A percentile compares a stretch with the other conserved stretches of the same genome.
These are phyloP conservation scores for Lagopus muta DNA, from an alignment of 2,113 vertebrate genomes.

Conservation along the genomic window DNA sequence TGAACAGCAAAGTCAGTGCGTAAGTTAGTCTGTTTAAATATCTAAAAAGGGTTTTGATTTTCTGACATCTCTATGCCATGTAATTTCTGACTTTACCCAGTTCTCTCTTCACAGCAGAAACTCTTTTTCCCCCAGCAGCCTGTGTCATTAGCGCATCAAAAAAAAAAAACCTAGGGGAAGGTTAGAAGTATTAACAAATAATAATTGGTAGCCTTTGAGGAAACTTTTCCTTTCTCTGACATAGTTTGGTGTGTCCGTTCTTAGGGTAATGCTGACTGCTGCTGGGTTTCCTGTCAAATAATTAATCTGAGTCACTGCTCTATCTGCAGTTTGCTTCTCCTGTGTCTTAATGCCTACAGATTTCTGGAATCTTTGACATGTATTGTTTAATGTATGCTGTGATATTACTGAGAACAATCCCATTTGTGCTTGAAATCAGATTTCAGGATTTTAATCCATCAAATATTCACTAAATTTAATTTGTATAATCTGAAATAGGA, in stretches of 20 bases:
- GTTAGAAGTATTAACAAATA: slow-evolving; percentile 8
- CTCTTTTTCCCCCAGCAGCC: neutral
- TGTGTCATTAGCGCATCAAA: slow-evolving; percentile 8
- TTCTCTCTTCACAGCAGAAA: neutral
- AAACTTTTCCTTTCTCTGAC: slow-evolving; percentile 6
- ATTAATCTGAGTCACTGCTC: slow-evolving; percentile 9
- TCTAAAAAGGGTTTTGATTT: slow-evolving; percentile 12
- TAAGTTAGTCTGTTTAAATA: slow-evolving; percentile 57
- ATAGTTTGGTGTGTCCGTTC: neutral
- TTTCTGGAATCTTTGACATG: neutral
- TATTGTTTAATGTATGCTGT: neutral
- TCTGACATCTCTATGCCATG: neutral
- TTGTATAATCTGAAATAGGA: neutral
- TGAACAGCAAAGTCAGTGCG: slow-evolving; percentile 25
- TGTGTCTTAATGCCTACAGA: slow-evolving; percentile 2
- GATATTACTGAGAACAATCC: neutral
- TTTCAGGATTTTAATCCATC: slow-evolving; percentile 26
- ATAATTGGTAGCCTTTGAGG: slow-evolving; percentile 1
- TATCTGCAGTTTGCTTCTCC: slow-evolving; percentile 7
- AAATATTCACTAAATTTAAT: neutral
- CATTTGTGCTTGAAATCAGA: slow-evolving; percentile 18
- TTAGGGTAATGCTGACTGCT: neutral
- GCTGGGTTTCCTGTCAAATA: slow-evolving; percentile 31
- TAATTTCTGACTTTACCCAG: slow-evolving; percentile 32
- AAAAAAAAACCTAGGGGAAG: neutral